phyloP scores from a whole-genome alignment of 2,888 invertebrate genomes.

The Phortica magna region DNA sequence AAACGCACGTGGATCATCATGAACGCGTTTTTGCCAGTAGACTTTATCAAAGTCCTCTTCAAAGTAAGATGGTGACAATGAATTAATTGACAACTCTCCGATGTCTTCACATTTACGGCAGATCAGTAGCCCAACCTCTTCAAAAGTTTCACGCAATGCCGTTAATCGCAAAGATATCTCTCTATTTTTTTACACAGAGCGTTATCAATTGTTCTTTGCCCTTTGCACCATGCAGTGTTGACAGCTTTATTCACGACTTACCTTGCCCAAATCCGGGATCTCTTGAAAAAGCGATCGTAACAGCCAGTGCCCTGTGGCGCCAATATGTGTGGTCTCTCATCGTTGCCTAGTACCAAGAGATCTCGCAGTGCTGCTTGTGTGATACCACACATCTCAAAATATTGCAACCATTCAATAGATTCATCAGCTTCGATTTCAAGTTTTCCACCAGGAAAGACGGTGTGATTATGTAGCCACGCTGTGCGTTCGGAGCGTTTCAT shows the following conservation, averaged over 20 bases:
- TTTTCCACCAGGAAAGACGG: constrained; percentile 93
- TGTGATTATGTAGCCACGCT: constrained; percentile 85
- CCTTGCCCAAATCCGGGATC: constrained; percentile 64
- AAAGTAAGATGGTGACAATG: constrained; percentile 60
- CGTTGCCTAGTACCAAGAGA: constrained; percentile 66
- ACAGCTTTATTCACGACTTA: constrained; percentile 48
- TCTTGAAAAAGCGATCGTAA: constrained; percentile 70
- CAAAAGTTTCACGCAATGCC: constrained; percentile 93
- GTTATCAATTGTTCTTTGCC: constrained; percentile 33
- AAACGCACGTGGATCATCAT: constrained; percentile 78
- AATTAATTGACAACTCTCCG: constrained; percentile 70
- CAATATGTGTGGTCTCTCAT: constrained; percentile 79
- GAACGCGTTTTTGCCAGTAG: constrained; percentile 81
- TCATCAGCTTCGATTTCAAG: constrained; percentile 82
- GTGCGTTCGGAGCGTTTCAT: constrained; percentile 84
- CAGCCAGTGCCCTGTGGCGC: constrained; percentile 78
- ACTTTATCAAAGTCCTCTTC: constrained; percentile 80
- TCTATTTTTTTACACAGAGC: constrained; percentile 59
- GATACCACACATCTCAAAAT: constrained; percentile 83
- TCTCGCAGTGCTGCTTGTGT: constrained; percentile 78
- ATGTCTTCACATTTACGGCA: constrained; percentile 80
- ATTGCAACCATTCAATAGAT: constrained; percentile 83
- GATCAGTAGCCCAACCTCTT: constrained; percentile 89
- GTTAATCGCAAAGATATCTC: constrained; percentile 89
- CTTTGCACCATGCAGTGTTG: background rate